Evolutionary conservation across 2,888 invertebrate species (phyloP).

Genomic region (Dicycla oo): DNA sequence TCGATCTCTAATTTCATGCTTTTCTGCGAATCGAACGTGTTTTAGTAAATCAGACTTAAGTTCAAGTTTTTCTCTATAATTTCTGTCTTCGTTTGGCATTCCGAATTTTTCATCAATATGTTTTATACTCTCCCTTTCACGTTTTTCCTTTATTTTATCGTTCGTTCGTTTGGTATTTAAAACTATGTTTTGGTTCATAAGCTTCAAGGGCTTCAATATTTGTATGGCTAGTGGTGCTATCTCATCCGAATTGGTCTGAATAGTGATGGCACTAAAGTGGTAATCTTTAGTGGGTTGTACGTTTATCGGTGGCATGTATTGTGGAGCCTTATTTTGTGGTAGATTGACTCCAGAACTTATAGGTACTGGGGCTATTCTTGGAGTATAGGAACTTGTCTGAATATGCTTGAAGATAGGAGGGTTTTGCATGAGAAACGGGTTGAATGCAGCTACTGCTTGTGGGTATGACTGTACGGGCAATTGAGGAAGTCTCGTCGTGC

Average conservation of each 20-base stretch:
- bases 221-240: slow-evolving; percentile 80
- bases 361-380: slow-evolving; percentile 6
- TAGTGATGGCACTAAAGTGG: slow-evolving; percentile 69
- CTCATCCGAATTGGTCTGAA: slow-evolving; percentile 82
- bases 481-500: neutral
- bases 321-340: neutral
- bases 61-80: slow-evolving; percentile 23
- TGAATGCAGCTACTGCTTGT: neutral
- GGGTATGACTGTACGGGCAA: neutral
- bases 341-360: slow-evolving; percentile 1
- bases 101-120: slow-evolving; percentile 29
- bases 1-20: slow-evolving; percentile 31
- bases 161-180: slow-evolving; percentile 69
- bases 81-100: slow-evolving; percentile 17
- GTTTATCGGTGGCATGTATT: slow-evolving; percentile 24
- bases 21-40: slow-evolving; percentile 29
- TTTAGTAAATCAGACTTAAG: slow-evolving; percentile 31
- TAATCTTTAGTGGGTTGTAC: slow-evolving; percentile 11
- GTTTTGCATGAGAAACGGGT: slow-evolving; percentile 37
- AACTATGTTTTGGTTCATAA: slow-evolving; percentile 79
- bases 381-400: slow-evolving; percentile 5
- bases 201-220: slow-evolving; percentile 69
- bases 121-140: slow-evolving; percentile 32
- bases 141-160: slow-evolving; percentile 28
- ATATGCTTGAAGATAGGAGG: slow-evolving; percentile 2